Evolutionary conservation across 2,888 invertebrate genomes (phyloP).

Genomic region (Trichogramma dendrolimi): DNA sequence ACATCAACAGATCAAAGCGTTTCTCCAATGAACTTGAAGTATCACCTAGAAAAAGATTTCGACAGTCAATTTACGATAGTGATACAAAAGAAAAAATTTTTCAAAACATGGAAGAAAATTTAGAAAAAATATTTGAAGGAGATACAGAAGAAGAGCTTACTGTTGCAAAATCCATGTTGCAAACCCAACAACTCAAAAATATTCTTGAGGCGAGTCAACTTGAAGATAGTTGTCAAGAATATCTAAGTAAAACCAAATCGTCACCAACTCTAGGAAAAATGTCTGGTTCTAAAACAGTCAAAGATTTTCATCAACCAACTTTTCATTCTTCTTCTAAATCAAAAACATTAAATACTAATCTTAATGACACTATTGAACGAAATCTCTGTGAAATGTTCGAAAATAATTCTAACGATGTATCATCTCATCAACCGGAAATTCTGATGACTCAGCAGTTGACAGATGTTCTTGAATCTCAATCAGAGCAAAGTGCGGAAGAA

Average conservation of each 20-base stretch:
- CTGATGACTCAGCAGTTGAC: slow-evolving; percentile 41
- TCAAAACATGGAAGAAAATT: slow-evolving; percentile 36
- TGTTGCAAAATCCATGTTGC: slow-evolving; percentile 32
- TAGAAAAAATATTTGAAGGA: slow-evolving; percentile 39
- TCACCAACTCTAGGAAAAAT: slow-evolving; percentile 21
- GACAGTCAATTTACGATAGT: no score
- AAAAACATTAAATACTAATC: slow-evolving; percentile 2
- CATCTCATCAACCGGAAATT: slow-evolving; percentile 26
- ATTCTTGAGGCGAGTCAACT: slow-evolving; percentile 36
- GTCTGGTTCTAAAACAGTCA: slow-evolving; percentile 3
- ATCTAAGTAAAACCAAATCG: not conserved
- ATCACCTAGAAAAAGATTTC: no score
- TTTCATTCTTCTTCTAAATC: not conserved
- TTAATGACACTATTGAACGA: slow-evolving; percentile 24
- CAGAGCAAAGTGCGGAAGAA: slow-evolving; percentile 10
- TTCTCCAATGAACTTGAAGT: no score
- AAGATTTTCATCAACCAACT: not conserved
- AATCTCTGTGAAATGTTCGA: slow-evolving; percentile 20
- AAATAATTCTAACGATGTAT: slow-evolving; percentile 7
- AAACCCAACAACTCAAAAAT: slow-evolving; percentile 41
- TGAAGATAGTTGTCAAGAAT: not conserved
- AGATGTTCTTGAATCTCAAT: slow-evolving; percentile 35
- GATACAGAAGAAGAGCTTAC: slow-evolving; percentile 23
- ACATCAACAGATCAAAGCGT: no score
- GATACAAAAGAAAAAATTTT: slow-evolving; percentile 19